phyloP scores from a whole-genome alignment of 2,888 invertebrate genomes.

The Eupithecia insigniata region DNA sequence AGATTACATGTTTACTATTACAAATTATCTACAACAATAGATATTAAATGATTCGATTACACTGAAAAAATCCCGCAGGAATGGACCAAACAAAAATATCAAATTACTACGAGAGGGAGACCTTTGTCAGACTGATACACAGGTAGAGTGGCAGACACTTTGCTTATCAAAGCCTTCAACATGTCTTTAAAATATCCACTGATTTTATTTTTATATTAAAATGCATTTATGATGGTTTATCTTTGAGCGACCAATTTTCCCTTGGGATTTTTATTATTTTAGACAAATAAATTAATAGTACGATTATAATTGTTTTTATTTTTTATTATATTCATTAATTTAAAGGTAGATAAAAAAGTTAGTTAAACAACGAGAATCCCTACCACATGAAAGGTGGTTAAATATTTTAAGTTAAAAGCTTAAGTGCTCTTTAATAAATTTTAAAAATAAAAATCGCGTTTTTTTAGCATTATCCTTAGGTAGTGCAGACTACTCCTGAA shows the following conservation, averaged over 20 bases:
- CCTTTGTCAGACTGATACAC: constrained; percentile 38
- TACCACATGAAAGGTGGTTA: neutral
- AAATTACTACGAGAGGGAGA: constrained; percentile 59
- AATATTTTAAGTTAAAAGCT: neutral
- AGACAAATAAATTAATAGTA: neutral
- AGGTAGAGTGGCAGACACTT: constrained; percentile 45
- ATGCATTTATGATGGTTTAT: neutral
- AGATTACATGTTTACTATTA: constrained; percentile 77
- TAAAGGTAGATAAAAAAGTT: neutral
- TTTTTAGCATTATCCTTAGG: neutral
- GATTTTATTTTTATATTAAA: constrained; percentile 23
- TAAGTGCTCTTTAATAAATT: too few relatives aligned
- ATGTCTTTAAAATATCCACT: constrained; percentile 14
- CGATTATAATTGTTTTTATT: neutral
- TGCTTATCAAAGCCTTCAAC: constrained; percentile 37
- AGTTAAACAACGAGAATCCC: neutral
- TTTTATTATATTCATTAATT: neutral
- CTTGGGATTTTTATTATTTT: neutral
- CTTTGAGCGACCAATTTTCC: neutral
- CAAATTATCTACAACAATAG: constrained; percentile 75
- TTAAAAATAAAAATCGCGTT: neutral
- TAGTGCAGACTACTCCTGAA: neutral
- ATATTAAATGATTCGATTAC: constrained; percentile 63
- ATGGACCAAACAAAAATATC: constrained; percentile 72
- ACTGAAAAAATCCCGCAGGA: constrained; percentile 55